phyloP scores from a whole-genome alignment of 2,113 vertebrate species.

The Mystacornis crossleyi region DNA sequence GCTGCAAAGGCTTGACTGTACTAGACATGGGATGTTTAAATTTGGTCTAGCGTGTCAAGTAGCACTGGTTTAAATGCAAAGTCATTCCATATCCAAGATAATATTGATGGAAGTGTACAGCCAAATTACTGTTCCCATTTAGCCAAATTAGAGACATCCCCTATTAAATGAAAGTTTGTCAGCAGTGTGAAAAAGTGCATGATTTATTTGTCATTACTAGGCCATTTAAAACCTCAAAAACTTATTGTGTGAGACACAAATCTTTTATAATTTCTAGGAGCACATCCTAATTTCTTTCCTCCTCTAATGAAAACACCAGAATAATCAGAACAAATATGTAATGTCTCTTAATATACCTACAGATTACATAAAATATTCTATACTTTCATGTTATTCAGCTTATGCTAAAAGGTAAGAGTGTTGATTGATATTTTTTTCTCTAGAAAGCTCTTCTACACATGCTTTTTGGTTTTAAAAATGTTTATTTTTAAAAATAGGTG shows the following conservation, averaged over 20 bases:
- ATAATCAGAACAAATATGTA: background rate
- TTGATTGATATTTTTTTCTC: background rate
- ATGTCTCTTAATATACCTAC: background rate
- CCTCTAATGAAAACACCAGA: background rate
- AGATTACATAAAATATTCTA: background rate
- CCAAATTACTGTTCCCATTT: background rate
- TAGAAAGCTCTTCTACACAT: background rate
- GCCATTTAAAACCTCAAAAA: background rate
- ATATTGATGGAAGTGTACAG: background rate
- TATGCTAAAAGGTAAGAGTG: background rate
- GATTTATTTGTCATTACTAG: background rate
- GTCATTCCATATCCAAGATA: background rate
- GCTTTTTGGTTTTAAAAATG: background rate
- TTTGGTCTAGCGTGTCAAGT: background rate
- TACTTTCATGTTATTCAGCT: background rate
- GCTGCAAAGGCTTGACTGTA: background rate
- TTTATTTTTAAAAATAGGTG: background rate
- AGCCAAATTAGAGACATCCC: background rate
- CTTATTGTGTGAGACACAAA: too few relatives aligned
- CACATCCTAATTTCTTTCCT: background rate
- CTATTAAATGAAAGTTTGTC: background rate
- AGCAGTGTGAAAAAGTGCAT: background rate
- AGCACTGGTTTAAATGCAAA: background rate
- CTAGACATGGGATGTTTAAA: background rate
- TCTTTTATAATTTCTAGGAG: background rate